Evolutionary conservation across 2,888 invertebrate species (phyloP).

Genomic region (Apamea epomidion): DNA sequence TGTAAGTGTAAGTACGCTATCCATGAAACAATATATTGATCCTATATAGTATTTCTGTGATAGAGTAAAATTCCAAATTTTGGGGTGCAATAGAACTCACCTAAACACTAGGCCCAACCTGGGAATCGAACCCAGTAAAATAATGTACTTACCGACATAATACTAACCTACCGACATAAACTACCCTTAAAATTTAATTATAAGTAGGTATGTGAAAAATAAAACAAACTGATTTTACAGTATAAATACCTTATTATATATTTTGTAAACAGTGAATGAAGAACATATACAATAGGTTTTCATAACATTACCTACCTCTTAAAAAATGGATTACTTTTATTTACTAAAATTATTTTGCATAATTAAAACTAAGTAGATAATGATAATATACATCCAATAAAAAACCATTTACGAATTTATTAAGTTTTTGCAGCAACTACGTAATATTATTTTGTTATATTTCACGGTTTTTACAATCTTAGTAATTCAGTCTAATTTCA

Average conservation of each 20-base stretch:
- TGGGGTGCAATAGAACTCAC: too few species aligned
- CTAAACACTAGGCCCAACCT: too few species aligned
- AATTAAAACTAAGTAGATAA: conserved; percentile 35
- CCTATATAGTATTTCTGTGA: too few species aligned
- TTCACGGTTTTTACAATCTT: conserved; percentile 49
- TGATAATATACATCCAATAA: conserved; percentile 27
- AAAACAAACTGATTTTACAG: conserved; percentile 30
- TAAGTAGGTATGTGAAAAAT: not conserved
- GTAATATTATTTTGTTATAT: conserved; percentile 29
- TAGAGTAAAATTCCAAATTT: too few species aligned
- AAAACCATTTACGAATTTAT: conserved; percentile 40
- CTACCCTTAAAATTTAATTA: not conserved
- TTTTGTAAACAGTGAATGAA: conserved; percentile 55
- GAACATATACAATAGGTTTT: conserved; percentile 52
- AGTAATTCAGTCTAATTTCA: conserved; percentile 68
- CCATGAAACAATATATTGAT: too few species aligned
- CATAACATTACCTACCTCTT: conserved; percentile 41
- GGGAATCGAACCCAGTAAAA: not conserved
- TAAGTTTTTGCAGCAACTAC: conserved; percentile 29
- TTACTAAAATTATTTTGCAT: conserved; percentile 43
- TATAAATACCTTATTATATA: conserved; percentile 62
- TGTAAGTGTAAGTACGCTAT: too few species aligned
- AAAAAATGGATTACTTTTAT: conserved; percentile 45
- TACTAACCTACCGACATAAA: not conserved
- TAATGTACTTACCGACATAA: not conserved